Percentiles rank a stretch among this genome's conserved stretches.
Conservation (phyloP, 2,888 invertebrate species). For the Leptopilina drosophilae region DNA sequence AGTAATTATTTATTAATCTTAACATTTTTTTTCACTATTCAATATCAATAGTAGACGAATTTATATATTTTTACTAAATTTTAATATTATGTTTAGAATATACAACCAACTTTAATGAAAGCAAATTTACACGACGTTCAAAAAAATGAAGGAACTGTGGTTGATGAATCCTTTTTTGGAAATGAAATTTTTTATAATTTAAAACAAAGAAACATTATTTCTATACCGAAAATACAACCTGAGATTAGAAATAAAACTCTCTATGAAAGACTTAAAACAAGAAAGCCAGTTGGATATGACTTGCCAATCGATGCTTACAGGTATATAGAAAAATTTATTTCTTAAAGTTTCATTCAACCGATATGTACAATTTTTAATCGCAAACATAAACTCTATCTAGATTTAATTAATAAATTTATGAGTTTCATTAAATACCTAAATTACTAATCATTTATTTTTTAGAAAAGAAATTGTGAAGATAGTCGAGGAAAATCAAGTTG, state of each 20-base stretch:
- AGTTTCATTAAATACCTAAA: no score
- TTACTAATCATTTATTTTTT: conserved; percentile 42
- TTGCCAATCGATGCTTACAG: conserved; percentile 75
- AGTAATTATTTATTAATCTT: conserved; percentile 66
- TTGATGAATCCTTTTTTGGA: not conserved
- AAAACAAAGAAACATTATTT: conserved; percentile 13
- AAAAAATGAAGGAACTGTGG: not conserved
- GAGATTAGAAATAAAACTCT: conserved; percentile 46
- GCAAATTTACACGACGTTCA: not conserved
- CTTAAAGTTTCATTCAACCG: no score
- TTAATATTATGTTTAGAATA: not conserved
- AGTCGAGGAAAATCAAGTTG: conserved; percentile 78
- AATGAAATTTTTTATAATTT: not conserved
- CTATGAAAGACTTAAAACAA: conserved; percentile 20
- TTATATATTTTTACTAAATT: not conserved
- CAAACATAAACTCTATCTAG: no score
- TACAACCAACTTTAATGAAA: not conserved
- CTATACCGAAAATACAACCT: conserved; percentile 2
- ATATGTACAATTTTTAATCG: no score
- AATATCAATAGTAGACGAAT: not conserved
- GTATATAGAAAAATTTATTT: conserved; percentile 62
- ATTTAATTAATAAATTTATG: no score
- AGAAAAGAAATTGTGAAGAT: conserved; percentile 79
- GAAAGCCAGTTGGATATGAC: conserved; percentile 40
- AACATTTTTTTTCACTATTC: not conserved